Percentiles rank a stretch among this genome's conserved stretches.
Evolutionary conservation across 2,113 vertebrate genomes (phyloP).

Genomic region (Psettodes erumei): DNA sequence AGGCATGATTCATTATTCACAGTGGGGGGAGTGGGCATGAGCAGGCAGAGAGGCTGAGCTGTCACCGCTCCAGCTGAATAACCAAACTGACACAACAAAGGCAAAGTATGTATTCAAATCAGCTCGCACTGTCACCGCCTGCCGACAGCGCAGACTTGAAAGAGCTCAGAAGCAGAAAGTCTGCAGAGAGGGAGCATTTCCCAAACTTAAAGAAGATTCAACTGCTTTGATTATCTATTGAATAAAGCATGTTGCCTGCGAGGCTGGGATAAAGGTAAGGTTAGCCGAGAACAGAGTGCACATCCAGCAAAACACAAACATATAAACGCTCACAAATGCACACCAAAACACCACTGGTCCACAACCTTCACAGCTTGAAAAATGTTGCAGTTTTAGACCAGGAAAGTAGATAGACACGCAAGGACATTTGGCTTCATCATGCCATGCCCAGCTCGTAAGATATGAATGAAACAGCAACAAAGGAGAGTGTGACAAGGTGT

Average conservation of each 20-base stretch:
- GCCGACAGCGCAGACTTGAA: constrained; percentile 35
- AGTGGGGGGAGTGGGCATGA: constrained; percentile 12
- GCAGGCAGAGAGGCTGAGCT: constrained; percentile 27
- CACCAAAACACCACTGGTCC: constrained; percentile 20
- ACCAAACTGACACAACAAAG: constrained; percentile 51
- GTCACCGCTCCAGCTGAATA: constrained; percentile 45
- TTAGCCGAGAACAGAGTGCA: neutral
- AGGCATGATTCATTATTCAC: constrained; percentile 21
- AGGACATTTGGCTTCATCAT: neutral
- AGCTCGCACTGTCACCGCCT: constrained; percentile 32
- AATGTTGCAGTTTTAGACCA: neutral
- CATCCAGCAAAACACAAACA: constrained; percentile 17
- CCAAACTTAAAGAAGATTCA: constrained; percentile 32
- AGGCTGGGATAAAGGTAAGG: constrained; percentile 31
- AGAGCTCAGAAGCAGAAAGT: constrained; percentile 33
- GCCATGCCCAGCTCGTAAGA: neutral
- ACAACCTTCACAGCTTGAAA: constrained; percentile 19
- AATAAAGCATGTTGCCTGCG: constrained; percentile 49
- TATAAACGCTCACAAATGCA: neutral
- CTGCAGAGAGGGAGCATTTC: constrained; percentile 33
- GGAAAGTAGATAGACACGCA: neutral
- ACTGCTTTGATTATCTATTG: constrained; percentile 35
- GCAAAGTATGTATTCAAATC: constrained; percentile 57
- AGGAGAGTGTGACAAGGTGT: neutral
- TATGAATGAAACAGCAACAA: neutral